phyloP scores from a whole-genome alignment of 2,888 invertebrate species.

The Limnephilus auricula region DNA sequence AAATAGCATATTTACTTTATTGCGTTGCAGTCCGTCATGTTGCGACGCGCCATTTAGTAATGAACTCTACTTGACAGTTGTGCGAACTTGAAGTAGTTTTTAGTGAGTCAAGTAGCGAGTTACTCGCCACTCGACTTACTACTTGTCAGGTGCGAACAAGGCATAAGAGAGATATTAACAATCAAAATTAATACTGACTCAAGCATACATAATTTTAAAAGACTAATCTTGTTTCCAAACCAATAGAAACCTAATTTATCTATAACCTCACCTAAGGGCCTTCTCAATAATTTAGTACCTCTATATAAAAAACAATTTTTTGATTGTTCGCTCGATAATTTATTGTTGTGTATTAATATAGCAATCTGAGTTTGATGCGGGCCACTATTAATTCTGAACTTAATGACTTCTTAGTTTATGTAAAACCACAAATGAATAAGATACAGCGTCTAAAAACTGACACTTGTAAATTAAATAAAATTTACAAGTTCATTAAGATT shows the following conservation, averaged over 20 bases:
- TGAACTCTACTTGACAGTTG: no score
- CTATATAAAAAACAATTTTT: not conserved
- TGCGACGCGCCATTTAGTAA: no score
- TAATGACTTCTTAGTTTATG: not conserved
- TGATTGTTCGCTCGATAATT: not conserved
- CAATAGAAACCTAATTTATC: not conserved
- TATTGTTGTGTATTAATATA: conserved; percentile 4
- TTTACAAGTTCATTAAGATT: conserved; percentile 26
- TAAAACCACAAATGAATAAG: conserved; percentile 5
- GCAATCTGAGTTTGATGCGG: not conserved
- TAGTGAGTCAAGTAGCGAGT: no score
- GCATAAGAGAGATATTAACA: no score
- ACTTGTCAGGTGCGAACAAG: no score
- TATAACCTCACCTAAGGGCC: not conserved
- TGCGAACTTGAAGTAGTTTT: no score
- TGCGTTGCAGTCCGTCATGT: no score
- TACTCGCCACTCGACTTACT: no score
- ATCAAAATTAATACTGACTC: not conserved
- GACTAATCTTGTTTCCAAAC: not conserved
- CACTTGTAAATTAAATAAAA: conserved; percentile 31
- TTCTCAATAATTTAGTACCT: not conserved
- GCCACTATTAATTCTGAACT: conserved; percentile 5
- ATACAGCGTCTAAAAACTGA: conserved; percentile 23
- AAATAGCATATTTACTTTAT: no score
- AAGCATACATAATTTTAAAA: not conserved